A percentile compares a stretch with the other conserved stretches of the same genome.
phyloP scores from a whole-genome alignment of 2,888 invertebrate species.

The Ectropis crepuscularia region DNA sequence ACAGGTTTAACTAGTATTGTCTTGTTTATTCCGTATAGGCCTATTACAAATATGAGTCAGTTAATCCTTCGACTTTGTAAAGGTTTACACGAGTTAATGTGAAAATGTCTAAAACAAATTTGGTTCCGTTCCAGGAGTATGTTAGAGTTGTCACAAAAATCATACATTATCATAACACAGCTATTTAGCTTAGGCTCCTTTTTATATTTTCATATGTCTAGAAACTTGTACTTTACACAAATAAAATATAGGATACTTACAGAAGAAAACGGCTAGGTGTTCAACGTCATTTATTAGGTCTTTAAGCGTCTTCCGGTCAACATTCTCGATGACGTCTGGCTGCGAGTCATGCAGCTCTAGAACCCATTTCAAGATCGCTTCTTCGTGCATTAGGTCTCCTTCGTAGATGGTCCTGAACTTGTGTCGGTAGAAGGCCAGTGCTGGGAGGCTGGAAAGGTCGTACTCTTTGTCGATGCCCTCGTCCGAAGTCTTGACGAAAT shows the following conservation, averaged over 20 bases:
- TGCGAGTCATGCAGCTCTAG: constrained; percentile 92
- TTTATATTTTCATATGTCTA: too few species aligned
- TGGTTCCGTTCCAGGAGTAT: too few species aligned
- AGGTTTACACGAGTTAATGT: too few species aligned
- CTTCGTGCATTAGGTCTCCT: constrained; percentile 96
- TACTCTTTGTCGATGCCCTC: constrained; percentile 94
- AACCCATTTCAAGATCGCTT: constrained; percentile 95
- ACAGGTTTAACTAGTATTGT: too few species aligned
- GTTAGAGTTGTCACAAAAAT: too few species aligned
- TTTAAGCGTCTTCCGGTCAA: constrained; percentile 95
- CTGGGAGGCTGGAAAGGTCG: constrained; percentile 91
- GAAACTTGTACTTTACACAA: background rate
- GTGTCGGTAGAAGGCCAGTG: constrained; percentile 94
- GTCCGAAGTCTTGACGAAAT: constrained; percentile 96
- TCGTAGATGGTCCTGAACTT: constrained; percentile 95
- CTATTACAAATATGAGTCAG: too few species aligned
- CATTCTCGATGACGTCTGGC: constrained; percentile 95
- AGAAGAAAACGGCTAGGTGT: constrained; percentile 96
- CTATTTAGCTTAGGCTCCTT: too few species aligned
- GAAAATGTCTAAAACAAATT: too few species aligned
- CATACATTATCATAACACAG: too few species aligned
- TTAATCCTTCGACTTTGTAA: too few species aligned
- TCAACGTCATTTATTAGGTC: constrained; percentile 95
- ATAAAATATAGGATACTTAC: constrained; percentile 80
- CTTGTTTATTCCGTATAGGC: too few species aligned